Evolutionary conservation across 1,140 invertebrate genomes (phyloP), one percentile per base, ranked within the genome.

Genomic region (Orchestia grillus): DNA sequence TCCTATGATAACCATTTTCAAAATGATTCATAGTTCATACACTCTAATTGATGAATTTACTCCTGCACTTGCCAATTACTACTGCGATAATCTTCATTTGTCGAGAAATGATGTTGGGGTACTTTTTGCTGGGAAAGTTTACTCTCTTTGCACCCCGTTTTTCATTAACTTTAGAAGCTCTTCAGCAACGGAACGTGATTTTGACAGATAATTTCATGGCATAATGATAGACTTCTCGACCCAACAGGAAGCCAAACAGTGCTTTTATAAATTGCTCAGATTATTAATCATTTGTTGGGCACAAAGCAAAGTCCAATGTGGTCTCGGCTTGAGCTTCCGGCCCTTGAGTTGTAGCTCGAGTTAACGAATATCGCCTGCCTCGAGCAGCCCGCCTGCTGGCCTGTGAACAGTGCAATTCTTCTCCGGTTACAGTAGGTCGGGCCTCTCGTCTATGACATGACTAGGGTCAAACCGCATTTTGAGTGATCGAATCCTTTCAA

Each of bases 401-500:
- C 43, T 90, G 0, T 8, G 43, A 44, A 90, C 8, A 90, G 15
- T 41, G 43, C 88, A 3, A 3, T 43, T 90, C 88, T 28, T 90
- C 88, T 90, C 42, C 43, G 4, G 88, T 90, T 90, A 42, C 88
- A 41, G 15, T 90, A 90, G 88, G 88, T 90, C 88, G 41, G 88
- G n/a, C 36, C 88, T 90, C 88, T 90, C 88, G 42, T 90, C 28
- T 44, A 36, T 44, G 88, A 44, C 41, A 42, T 44, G 88, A 43
- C 36, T 90, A 90, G 43, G 88, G 88, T 90, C 88, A 90, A 90
- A 90, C 88, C 88, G 88, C 88, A 90, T 28, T 44, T 90, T 90
- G 88, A 90, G 42, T 41, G 88, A 90, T 42, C 41, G 41, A 90
- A 90, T 90, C 88, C 43, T 44, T 90, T 90, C 41, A 90, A 90